These are phyloP conservation scores for Euura saliciscinereae DNA, from an alignment of 1,140 invertebrate genomes.

Conservation along the genomic window DNA sequence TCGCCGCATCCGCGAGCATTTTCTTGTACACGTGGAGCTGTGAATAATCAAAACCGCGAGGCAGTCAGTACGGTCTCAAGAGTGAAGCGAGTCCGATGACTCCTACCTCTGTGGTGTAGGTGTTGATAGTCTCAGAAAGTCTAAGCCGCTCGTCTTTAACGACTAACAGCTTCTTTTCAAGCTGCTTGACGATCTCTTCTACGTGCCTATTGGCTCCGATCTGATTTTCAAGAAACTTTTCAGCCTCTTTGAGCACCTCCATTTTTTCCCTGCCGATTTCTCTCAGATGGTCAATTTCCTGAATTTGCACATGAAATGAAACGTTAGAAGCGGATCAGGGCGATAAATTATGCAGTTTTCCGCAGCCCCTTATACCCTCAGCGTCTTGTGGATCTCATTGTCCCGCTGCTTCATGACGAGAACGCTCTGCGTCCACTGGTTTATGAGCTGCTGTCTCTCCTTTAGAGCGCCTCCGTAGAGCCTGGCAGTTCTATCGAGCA, in stretches of 20 bases:
- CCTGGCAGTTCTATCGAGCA: slow-evolving; percentile 49
- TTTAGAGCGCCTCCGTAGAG: slow-evolving; percentile 48
- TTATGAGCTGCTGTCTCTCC: slow-evolving; percentile 51
- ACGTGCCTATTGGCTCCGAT: slow-evolving; percentile 42
- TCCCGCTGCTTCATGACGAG: slow-evolving; percentile 48
- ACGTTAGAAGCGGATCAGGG: too few species aligned
- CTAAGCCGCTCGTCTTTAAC: slow-evolving; percentile 38
- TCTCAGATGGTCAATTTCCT: slow-evolving; percentile 47
- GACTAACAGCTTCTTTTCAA: slow-evolving; percentile 35
- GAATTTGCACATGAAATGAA: too few species aligned
- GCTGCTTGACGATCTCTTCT: slow-evolving; percentile 35
- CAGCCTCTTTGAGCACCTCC: slow-evolving; percentile 38
- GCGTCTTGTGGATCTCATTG: slow-evolving; percentile 39
- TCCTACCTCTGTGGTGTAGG: slow-evolving; percentile 32
- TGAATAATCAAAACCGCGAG: slow-evolving; percentile 10
- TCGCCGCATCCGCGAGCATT: slow-evolving; percentile 34
- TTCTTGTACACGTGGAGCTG: slow-evolving; percentile 38
- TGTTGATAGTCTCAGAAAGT: slow-evolving; percentile 25
- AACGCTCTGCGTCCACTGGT: slow-evolving; percentile 54
- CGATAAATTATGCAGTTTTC: too few species aligned
- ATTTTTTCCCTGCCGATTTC: slow-evolving; percentile 37
- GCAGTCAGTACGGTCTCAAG: slow-evolving; percentile 10
- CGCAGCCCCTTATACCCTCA: too few species aligned
- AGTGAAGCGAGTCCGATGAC: not conserved
- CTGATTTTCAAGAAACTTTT: slow-evolving; percentile 46